Conservation (phyloP, 2,113 vertebrate genomes). For the Calyptommatus sinebrachiatus region DNA sequence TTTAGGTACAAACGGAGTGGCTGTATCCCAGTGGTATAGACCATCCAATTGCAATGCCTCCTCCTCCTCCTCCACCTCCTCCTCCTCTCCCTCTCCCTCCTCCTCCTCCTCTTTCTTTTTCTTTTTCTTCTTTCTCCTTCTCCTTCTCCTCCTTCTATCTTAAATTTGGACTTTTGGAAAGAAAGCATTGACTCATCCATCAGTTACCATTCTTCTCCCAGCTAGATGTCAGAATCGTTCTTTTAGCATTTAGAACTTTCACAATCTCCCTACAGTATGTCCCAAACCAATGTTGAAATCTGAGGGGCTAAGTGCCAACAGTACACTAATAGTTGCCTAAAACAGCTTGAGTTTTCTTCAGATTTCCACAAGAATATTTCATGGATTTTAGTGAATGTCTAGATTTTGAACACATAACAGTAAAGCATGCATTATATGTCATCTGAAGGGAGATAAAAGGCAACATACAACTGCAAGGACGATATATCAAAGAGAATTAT, state of each 20-base stretch:
- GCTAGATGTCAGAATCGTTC: too few relatives aligned
- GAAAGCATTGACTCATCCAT: too few relatives aligned
- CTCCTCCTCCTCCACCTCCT: too few relatives aligned
- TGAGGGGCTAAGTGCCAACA: neutral
- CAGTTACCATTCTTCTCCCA: too few relatives aligned
- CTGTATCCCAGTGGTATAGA: too few relatives aligned
- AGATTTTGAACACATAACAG: constrained; percentile 35
- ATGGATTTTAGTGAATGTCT: neutral
- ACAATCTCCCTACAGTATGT: constrained; percentile 18
- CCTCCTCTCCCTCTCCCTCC: too few relatives aligned
- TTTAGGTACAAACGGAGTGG: too few relatives aligned
- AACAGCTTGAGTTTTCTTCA: constrained; percentile 37
- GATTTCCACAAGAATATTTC: constrained; percentile 33
- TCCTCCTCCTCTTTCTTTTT: too few relatives aligned
- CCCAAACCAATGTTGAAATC: constrained; percentile 18
- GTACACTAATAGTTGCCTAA: constrained; percentile 19
- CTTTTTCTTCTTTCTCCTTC: too few relatives aligned
- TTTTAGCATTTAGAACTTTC: neutral
- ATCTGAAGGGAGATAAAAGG: constrained; percentile 36
- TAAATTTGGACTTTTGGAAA: too few relatives aligned
- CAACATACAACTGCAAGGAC: neutral
- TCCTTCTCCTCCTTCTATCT: too few relatives aligned
- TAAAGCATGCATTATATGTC: constrained; percentile 20
- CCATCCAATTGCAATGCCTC: too few relatives aligned
- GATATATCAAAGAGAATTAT: constrained; percentile 44